These are phyloP conservation scores for Paedocypris micromegethes DNA, from an alignment of 2,797 vertebrate genomes.

Conservation along the genomic window DNA sequence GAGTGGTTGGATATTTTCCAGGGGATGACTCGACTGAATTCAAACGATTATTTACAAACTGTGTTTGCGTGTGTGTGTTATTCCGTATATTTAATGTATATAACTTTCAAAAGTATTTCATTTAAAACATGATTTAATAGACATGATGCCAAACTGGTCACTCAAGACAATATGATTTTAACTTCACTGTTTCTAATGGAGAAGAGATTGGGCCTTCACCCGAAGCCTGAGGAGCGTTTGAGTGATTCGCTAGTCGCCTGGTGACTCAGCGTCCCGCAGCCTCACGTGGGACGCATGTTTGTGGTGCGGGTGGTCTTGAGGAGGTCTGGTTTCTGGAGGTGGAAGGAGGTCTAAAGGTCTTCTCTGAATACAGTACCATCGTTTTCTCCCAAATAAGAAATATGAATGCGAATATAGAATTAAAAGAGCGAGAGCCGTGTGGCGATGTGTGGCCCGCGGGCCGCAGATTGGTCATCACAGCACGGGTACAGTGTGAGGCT, in stretches of 20 bases:
- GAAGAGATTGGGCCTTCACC: background rate
- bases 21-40: too few relatives aligned
- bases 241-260: slow-evolving; percentile 7
- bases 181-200: too few relatives aligned
- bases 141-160: too few relatives aligned
- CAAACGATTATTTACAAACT: too few relatives aligned
- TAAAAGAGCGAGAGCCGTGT: too few relatives aligned
- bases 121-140: background rate
- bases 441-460: too few relatives aligned
- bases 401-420: too few relatives aligned
- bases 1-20: slow-evolving; percentile 35
- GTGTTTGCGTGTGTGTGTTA: slow-evolving; percentile 6
- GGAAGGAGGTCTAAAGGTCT: slow-evolving; percentile 42
- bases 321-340: slow-evolving; percentile 45
- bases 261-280: slow-evolving; percentile 15
- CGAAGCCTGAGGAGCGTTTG: slow-evolving; percentile 5
- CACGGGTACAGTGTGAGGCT: too few relatives aligned
- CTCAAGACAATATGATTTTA: too few relatives aligned
- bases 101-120: slow-evolving; percentile 3
- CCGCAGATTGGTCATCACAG: too few relatives aligned
- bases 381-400: too few relatives aligned
- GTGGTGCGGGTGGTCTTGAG: slow-evolving; percentile 4
- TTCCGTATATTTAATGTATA: slow-evolving; percentile 5
- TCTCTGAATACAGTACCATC: slow-evolving; percentile 7
- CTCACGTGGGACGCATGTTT: slow-evolving; percentile 6